phyloP scores from a whole-genome alignment of 2,113 vertebrate genomes.

The Lophochroa leadbeateri region DNA sequence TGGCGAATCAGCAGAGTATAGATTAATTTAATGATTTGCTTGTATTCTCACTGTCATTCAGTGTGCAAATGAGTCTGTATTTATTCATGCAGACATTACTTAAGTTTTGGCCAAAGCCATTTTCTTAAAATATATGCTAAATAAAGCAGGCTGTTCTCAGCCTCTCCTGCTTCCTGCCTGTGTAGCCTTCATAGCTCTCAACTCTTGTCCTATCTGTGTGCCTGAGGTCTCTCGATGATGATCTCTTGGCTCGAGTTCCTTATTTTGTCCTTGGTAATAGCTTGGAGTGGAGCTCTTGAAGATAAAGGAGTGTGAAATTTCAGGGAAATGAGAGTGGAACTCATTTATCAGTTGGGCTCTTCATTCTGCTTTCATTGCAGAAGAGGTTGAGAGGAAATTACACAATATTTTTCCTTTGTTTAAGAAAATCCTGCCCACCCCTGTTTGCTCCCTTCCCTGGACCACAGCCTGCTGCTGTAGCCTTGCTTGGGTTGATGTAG shows the following conservation, averaged over 20 bases:
- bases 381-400: not conserved
- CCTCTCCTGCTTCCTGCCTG: not conserved
- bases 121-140: constrained; percentile 18
- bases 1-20: not conserved
- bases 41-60: not conserved
- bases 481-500: not conserved
- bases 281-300: not conserved
- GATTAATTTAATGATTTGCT: not conserved
- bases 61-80: not conserved
- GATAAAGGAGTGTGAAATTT: constrained; percentile 40
- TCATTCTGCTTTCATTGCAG: not conserved
- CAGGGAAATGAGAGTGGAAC: constrained; percentile 6
- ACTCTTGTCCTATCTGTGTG: not conserved
- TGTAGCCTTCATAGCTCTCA: not conserved
- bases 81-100: not conserved
- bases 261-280: constrained; percentile 35
- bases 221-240: not conserved
- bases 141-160: not conserved
- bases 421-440: not conserved
- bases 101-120: not conserved
- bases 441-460: not conserved
- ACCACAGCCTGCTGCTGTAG: not conserved
- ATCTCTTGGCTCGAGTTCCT: constrained; percentile 8
- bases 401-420: not conserved
- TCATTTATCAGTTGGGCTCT: not conserved